Evolutionary conservation across 1,140 invertebrate genomes (phyloP).

Genomic region (Apis laboriosa): DNA sequence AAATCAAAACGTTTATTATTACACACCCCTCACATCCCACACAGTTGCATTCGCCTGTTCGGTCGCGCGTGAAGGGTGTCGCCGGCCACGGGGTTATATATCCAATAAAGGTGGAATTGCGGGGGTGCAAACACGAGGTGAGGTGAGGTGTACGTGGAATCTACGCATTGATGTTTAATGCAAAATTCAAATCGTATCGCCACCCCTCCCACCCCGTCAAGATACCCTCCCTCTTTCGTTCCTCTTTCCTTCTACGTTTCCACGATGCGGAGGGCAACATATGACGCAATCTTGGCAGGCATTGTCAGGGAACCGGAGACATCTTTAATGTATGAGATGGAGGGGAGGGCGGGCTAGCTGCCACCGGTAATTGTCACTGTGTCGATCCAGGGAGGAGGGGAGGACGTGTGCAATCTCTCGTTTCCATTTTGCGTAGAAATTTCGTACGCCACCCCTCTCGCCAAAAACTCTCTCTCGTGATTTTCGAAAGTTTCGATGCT

Average conservation of each 20-base stretch:
- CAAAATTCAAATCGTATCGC: conserved; percentile 76
- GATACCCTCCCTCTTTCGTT: conserved; percentile 10
- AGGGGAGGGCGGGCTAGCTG: conserved; percentile 40
- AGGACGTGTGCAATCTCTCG: background rate
- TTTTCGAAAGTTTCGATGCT: background rate
- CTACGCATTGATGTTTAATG: conserved; percentile 77
- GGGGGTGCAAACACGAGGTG: conserved; percentile 52
- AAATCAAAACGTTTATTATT: no score
- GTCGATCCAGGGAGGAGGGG: background rate
- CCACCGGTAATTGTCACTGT: conserved; percentile 32
- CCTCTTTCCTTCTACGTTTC: conserved; percentile 11
- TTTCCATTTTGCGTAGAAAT: background rate
- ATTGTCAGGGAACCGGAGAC: conserved; percentile 71
- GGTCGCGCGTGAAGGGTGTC: background rate
- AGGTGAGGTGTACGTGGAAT: conserved; percentile 15
- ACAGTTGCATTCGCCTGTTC: background rate
- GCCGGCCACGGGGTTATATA: conserved; percentile 33
- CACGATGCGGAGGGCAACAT: conserved; percentile 63
- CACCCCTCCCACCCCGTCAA: conserved; percentile 10
- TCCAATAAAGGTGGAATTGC: conserved; percentile 75
- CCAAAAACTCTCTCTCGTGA: no score
- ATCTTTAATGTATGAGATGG: conserved; percentile 78
- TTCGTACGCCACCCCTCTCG: no score
- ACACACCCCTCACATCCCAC: no score
- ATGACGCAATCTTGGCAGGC: conserved; percentile 77